phyloP scores from a whole-genome alignment of 2,113 vertebrate species.

The Hyperoodon ampullatus region DNA sequence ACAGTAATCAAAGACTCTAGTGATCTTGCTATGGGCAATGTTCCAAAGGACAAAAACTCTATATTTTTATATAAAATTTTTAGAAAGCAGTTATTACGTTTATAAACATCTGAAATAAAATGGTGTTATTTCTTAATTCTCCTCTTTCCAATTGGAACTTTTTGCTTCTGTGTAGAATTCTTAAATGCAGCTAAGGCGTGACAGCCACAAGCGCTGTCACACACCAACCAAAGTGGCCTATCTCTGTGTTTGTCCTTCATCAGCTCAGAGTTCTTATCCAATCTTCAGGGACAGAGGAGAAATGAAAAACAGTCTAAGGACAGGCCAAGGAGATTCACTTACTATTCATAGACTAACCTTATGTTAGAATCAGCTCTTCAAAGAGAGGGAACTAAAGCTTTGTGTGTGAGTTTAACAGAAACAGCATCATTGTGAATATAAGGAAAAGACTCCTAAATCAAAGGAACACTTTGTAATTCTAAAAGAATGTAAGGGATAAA shows the following conservation, averaged over 20 bases:
- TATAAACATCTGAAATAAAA: conserved; percentile 29
- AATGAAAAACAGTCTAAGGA: conserved; percentile 52
- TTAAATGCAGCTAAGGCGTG: not conserved
- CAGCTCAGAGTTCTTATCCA: conserved; percentile 36
- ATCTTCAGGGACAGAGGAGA: conserved; percentile 35
- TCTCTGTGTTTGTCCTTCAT: not conserved
- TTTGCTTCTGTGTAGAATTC: not conserved
- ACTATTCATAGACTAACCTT: conserved; percentile 74
- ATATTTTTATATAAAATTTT: not conserved
- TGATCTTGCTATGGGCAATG: not conserved
- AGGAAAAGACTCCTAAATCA: not conserved
- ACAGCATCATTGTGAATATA: not conserved
- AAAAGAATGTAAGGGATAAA: not conserved
- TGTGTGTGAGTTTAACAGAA: not conserved
- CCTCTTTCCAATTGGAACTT: not conserved
- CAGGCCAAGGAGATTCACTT: conserved; percentile 62
- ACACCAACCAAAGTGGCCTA: not conserved
- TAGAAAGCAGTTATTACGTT: not conserved
- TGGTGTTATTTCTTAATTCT: not conserved
- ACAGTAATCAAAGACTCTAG: not conserved
- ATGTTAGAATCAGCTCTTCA: conserved; percentile 18
- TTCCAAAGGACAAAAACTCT: conserved; percentile 6
- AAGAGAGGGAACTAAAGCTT: conserved; percentile 2
- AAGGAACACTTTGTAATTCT: conserved; percentile 1
- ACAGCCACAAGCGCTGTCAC: not conserved